phyloP scores from a whole-genome alignment of 2,888 invertebrate genomes.

The Cactoblastis cactorum region DNA sequence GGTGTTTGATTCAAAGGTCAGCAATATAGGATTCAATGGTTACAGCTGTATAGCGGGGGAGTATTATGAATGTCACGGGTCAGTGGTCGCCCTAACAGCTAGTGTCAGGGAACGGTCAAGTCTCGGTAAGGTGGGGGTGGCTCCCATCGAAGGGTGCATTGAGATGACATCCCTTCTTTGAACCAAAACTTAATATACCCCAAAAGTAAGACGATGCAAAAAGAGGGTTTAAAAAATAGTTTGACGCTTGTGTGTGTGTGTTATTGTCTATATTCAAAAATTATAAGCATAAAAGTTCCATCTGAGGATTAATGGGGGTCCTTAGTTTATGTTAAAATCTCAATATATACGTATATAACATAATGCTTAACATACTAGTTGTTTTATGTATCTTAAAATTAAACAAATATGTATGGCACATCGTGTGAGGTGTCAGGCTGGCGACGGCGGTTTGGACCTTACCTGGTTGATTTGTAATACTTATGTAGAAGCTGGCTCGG shows the following conservation, averaged over 20 bases:
- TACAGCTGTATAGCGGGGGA: conserved; percentile 35
- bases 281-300: no score
- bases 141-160: conserved; percentile 19
- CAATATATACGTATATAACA: no score
- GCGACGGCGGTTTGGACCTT: conserved; percentile 34
- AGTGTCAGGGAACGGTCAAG: conserved; percentile 41
- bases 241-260: no score
- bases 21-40: conserved; percentile 47
- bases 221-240: no score
- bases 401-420: conserved; percentile 40
- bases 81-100: conserved; percentile 59
- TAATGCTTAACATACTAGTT: no score
- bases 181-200: conserved; percentile 5
- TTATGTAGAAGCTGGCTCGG: conserved; percentile 34
- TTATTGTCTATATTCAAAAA: no score
- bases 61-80: conserved; percentile 55
- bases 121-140: conserved; percentile 28
- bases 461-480: conserved; percentile 24
- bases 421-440: conserved; percentile 48
- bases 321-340: no score
- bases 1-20: conserved; percentile 50
- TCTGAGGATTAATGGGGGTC: no score
- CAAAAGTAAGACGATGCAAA: neutral
- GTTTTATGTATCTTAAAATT: conserved; percentile 22
- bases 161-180: conserved; percentile 18